phyloP scores from a whole-genome alignment of 2,797 vertebrate species.

The Bryconaethiops microstoma region DNA sequence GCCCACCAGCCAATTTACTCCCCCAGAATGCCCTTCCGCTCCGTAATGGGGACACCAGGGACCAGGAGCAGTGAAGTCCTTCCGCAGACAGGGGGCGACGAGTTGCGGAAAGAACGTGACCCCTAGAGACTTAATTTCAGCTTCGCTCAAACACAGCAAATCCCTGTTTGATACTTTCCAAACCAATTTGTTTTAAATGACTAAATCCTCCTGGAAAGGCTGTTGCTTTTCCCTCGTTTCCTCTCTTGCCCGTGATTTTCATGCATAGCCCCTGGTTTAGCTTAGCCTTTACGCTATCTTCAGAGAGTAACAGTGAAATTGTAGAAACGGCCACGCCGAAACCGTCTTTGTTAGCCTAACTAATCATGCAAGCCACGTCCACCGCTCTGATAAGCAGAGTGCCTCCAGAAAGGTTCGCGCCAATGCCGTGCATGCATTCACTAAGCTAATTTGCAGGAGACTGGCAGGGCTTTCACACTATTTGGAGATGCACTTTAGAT shows the following conservation, averaged over 20 bases:
- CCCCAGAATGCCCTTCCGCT: constrained; percentile 69
- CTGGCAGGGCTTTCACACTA: constrained; percentile 73
- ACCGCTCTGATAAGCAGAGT: constrained; percentile 76
- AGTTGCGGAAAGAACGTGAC: constrained; percentile 35
- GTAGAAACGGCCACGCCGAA: constrained; percentile 61
- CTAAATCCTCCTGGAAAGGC: constrained; percentile 64
- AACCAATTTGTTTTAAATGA: constrained; percentile 74
- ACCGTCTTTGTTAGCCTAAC: constrained; percentile 66
- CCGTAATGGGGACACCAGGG: constrained; percentile 78
- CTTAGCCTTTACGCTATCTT: constrained; percentile 74
- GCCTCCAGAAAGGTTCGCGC: constrained; percentile 74
- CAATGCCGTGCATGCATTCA: constrained; percentile 69
- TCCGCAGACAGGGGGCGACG: constrained; percentile 57
- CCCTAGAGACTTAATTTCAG: constrained; percentile 33
- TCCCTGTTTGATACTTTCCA: constrained; percentile 64
- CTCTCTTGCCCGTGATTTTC: constrained; percentile 55
- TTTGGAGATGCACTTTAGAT: constrained; percentile 77
- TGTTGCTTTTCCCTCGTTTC: constrained; percentile 59
- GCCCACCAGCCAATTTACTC: constrained; percentile 79
- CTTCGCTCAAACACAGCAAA: constrained; percentile 28
- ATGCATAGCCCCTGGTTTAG: constrained; percentile 73
- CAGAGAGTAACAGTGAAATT: constrained; percentile 58
- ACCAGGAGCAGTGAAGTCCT: constrained; percentile 66
- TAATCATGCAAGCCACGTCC: constrained; percentile 78
- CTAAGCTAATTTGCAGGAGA: constrained; percentile 75